Evolutionary conservation across 2,888 invertebrate species (phyloP).

Genomic region (Calameuta idolon): DNA sequence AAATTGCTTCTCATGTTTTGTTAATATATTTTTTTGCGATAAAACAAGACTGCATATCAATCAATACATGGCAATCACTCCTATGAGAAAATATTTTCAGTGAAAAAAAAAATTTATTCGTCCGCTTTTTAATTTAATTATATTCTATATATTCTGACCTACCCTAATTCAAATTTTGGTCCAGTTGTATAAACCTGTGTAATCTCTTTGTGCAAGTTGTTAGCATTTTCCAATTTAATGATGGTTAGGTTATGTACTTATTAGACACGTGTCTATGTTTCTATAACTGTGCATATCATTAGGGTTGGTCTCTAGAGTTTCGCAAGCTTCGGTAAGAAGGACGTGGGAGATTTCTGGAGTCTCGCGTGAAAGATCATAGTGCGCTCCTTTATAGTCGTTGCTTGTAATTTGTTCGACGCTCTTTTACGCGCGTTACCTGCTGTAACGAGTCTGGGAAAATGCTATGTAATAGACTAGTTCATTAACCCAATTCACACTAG

Average conservation of each 20-base stretch:
- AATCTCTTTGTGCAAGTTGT: background rate
- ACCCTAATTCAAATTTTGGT: background rate
- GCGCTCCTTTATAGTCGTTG: background rate
- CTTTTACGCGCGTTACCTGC: slow-evolving; percentile 3
- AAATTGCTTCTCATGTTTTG: background rate
- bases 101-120: background rate
- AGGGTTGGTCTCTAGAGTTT: slow-evolving; percentile 1
- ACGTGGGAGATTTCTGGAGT: background rate
- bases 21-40: background rate
- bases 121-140: background rate
- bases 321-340: background rate
- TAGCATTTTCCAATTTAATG: background rate
- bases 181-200: background rate
- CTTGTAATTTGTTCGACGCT: background rate
- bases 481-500: slow-evolving; percentile 3
- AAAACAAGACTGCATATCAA: background rate
- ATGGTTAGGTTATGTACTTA: background rate
- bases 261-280: background rate
- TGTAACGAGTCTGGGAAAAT: slow-evolving; percentile 1
- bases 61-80: background rate
- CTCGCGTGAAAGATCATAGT: background rate
- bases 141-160: background rate
- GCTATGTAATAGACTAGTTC: background rate
- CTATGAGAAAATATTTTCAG: background rate
- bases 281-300: background rate